A percentile compares a stretch with the other conserved stretches of the same genome.
Conservation (phyloP, 2,797 vertebrate genomes). For the Typhlichthys eigenmanni region DNA sequence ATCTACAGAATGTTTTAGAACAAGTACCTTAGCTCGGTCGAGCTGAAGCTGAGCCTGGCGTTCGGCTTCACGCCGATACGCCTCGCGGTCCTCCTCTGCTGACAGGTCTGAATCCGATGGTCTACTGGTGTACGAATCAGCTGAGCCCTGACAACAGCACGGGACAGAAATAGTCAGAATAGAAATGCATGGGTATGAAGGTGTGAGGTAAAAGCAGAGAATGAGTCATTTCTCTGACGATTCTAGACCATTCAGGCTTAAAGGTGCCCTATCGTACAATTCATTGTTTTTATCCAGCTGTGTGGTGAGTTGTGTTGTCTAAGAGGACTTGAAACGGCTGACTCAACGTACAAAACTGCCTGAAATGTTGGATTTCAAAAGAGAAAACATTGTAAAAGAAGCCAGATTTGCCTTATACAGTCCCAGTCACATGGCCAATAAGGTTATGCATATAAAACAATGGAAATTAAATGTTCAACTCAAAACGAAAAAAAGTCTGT, state of each 20-base stretch:
- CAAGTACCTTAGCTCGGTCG: conserved; percentile 92
- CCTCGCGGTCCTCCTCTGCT: conserved; percentile 95
- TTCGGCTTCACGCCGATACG: conserved; percentile 93
- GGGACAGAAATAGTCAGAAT: background rate
- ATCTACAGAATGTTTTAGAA: background rate
- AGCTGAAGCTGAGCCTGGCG: conserved; percentile 95
- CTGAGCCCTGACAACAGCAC: conserved; percentile 83
- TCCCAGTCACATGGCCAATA: background rate
- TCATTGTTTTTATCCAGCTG: too few species aligned
- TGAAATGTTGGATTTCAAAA: too few species aligned
- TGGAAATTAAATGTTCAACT: background rate
- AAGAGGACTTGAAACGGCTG: too few species aligned
- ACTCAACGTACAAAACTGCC: too few species aligned
- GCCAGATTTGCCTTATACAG: too few species aligned
- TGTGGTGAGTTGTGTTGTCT: too few species aligned
- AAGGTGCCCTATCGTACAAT: too few species aligned
- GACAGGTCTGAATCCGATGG: conserved; percentile 98
- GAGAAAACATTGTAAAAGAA: too few species aligned
- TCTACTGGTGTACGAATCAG: conserved; percentile 96
- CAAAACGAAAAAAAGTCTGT: background rate
- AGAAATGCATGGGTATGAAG: background rate
- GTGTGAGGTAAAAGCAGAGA: background rate
- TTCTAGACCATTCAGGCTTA: too few species aligned
- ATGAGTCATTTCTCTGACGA: too few species aligned
- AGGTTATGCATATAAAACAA: background rate